These are phyloP conservation scores for Onychostoma macrolepis DNA, from an alignment of 2,113 vertebrate genomes.

Conservation along the genomic window DNA sequence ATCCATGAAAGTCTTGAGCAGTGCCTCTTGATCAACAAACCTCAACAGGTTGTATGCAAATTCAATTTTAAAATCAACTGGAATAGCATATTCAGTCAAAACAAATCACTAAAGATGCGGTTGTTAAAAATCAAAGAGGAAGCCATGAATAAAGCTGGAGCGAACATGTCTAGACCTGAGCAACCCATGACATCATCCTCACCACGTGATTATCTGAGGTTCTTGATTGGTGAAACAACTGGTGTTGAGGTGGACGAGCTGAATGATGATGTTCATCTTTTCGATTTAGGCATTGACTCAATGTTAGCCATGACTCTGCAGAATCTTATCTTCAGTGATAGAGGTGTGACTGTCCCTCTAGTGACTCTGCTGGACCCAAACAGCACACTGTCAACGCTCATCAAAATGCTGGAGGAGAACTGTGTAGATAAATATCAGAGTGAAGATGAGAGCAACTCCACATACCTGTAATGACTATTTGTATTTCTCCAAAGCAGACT, in stretches of 20 bases:
- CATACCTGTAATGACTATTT: neutral
- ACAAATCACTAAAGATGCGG: constrained; percentile 67
- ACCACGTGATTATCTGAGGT: constrained; percentile 73
- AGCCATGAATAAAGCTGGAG: constrained; percentile 60
- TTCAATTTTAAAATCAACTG: constrained; percentile 75
- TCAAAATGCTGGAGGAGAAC: constrained; percentile 60
- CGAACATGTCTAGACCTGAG: constrained; percentile 44
- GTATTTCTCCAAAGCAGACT: neutral
- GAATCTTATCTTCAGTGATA: constrained; percentile 77
- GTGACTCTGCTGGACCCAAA: constrained; percentile 81
- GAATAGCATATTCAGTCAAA: constrained; percentile 67
- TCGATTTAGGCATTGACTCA: constrained; percentile 81
- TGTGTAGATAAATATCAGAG: no score
- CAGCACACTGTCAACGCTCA: constrained; percentile 74
- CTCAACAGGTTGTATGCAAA: constrained; percentile 78
- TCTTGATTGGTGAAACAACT: constrained; percentile 72
- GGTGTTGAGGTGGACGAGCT: constrained; percentile 68
- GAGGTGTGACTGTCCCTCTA: constrained; percentile 79
- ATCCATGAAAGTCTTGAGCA: constrained; percentile 79
- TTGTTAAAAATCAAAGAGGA: constrained; percentile 68
- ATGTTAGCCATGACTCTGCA: constrained; percentile 86
- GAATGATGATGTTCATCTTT: constrained; percentile 71
- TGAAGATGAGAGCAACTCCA: constrained; percentile 12
- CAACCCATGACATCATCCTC: constrained; percentile 55
- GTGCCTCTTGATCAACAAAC: constrained; percentile 76